Base-by-base conservation (phyloP, 2,888 invertebrate species). In the Philereme transversata region DNA sequence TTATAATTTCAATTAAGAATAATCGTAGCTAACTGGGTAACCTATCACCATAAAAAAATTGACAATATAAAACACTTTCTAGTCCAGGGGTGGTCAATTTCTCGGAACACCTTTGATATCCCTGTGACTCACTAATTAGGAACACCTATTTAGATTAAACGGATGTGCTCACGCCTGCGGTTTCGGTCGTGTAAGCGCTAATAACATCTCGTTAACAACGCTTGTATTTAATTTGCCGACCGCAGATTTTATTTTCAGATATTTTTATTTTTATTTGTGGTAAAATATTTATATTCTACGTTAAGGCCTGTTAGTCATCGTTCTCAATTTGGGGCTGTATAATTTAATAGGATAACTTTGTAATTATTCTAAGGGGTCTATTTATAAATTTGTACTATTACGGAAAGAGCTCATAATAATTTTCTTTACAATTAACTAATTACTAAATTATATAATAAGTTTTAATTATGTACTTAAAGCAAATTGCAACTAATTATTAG, bases 41-140 rank as follows among this genome's bases (percentile, higher is more conserved):
- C 4, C 22, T 40, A 6, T 4, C 7, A 40, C 40, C 40, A 40
- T 7, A 8, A 6, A 40, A 8, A 40, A 5, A 22, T 40, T 0
- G 40, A 6, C 40, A 40, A 1, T 40, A 40, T 5, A 22, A 6
- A 40, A 6, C 40, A 4, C 40, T 6, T 40, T 40, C 36, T 8
- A 6, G 4, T 40, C 10, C 38, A 34, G 40, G 9, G 48, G 51
- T 51, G 56, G 49, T 52, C 54, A 56, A 55, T 34, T 59, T 64
- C 62, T 54, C 35, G 33, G 53, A 50, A 45, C 41, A 58, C 54
- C 50, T 55, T 50, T 38, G 43, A 41, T 48, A 41, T 57, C 56
- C 36, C 10, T 49, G 34, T 56, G 63, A 57, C 53, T 62, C 66
- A 70, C 60, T 68, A 64, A 68, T 64, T 61, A 52, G 64, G 51